Evolutionary conservation across 1,140 invertebrate species (phyloP).

Genomic region (Drosophila melanogaster): DNA sequence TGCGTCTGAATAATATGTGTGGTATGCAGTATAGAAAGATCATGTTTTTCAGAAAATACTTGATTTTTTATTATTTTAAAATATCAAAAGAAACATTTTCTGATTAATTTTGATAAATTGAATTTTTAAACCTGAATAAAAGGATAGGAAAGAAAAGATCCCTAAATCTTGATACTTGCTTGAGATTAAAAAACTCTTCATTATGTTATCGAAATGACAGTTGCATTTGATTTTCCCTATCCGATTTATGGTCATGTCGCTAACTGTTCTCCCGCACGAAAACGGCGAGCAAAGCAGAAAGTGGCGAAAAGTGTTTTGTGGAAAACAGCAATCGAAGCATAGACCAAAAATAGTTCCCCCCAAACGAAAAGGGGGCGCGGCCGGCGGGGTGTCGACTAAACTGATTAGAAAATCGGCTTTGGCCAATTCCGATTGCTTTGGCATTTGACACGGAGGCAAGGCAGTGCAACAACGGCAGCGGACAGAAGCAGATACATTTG

Average conservation of each 20-base stretch:
- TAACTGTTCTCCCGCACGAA: constrained; percentile 38
- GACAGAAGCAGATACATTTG: constrained; percentile 7
- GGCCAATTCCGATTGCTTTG: constrained; percentile 55
- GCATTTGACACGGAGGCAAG: constrained; percentile 57
- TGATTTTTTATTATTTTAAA: no score
- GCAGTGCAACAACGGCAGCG: constrained; percentile 26
- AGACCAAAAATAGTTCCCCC: constrained; percentile 37
- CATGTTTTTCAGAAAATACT: no score
- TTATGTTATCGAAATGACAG: neutral
- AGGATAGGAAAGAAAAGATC: no score
- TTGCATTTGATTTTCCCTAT: neutral
- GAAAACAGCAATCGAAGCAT: constrained; percentile 34
- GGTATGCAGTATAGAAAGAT: no score
- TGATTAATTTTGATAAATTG: no score
- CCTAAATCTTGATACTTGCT: no score
- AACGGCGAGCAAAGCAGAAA: constrained; percentile 41
- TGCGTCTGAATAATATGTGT: no score
- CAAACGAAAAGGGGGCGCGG: neutral
- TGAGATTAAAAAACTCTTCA: no score
- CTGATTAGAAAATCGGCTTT: constrained; percentile 51
- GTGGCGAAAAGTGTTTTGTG: constrained; percentile 42
- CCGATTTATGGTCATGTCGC: constrained; percentile 8
- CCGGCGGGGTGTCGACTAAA: constrained; percentile 15
- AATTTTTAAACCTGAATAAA: no score
- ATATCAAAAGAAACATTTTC: no score